Evolutionary conservation across 2,888 invertebrate species (phyloP), one percentile per base, ranked within the genome.

Genomic region (Aquatica leii): DNA sequence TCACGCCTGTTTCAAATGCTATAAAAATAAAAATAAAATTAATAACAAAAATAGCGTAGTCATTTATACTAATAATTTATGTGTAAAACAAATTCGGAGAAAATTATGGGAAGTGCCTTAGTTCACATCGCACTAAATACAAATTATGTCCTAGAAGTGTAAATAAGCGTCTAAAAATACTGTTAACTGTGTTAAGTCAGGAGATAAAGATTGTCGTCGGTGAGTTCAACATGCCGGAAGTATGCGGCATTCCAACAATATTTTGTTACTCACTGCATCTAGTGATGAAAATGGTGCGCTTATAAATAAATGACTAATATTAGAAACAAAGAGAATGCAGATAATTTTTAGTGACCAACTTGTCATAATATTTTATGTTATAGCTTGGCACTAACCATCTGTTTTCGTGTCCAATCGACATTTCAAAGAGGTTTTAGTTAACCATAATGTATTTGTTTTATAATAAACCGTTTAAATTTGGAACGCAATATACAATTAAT

Each of bases 181-280:
- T 62, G 52, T 52, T 56, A 57, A 46, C 54, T 56, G 65, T 56
- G 60, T 56, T 51, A 65, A 63, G 59, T 59, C 59, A 49, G 54
- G 31, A 59, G 67, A 69, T 66, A 67, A 65, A 69, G 62, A 66
- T 61, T 70, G 66, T 70, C 70, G 65, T 69, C 70, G 60, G 63
- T 57, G 67, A 63, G 64, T 67, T 66, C 58, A 67, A 65, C 67
- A 67, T 69, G 71, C 71, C 71, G 71, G 71, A 71, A 71, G 71
- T 71, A 66, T 62, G 62, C 50, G 66, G 66, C 71, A 71, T 71
- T 69, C 71, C 69, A 66, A 65, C 66, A 67, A 69, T 71, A 71
- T 69, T 71, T 68, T 69, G 64, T 69, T 65, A 65, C 69, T 61
- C 59, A 68, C 62, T 61, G 69, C 65, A 62, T 66, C 65, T 41